phyloP scores from a whole-genome alignment of 2,797 vertebrate genomes.

The Vipera ursinii region DNA sequence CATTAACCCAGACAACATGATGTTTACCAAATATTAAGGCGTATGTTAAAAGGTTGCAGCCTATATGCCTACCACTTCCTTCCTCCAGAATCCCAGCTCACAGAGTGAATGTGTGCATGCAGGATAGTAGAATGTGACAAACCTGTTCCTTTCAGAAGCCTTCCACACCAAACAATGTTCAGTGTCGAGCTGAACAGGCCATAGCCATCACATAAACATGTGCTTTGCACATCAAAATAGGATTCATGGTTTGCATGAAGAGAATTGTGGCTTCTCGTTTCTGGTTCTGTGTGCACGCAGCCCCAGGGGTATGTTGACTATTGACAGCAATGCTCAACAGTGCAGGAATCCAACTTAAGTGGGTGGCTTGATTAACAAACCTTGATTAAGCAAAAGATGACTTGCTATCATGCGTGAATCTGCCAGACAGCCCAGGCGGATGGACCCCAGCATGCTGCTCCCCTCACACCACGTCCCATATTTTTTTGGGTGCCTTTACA shows the following conservation, averaged over 20 bases:
- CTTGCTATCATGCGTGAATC: not conserved
- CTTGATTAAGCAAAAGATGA: not conserved
- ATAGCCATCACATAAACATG: not conserved
- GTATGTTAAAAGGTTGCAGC: not conserved
- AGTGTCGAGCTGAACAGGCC: not conserved
- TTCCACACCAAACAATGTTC: not conserved
- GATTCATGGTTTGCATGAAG: not conserved
- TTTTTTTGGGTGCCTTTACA: not conserved
- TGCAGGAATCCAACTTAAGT: not conserved
- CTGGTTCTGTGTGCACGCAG: not conserved
- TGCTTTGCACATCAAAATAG: not conserved
- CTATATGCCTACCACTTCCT: not conserved
- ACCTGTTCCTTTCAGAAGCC: not conserved
- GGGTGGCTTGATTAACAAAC: not conserved
- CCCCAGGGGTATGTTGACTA: not conserved
- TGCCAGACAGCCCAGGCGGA: not conserved
- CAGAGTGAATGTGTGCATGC: not conserved
- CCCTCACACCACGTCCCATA: not conserved
- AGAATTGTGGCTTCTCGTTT: not conserved
- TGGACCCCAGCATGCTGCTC: not conserved
- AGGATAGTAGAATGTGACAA: not conserved
- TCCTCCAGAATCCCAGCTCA: not conserved
- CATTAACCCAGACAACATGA: too few relatives aligned
- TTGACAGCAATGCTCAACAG: not conserved
- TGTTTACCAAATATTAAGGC: too few relatives aligned